These are phyloP conservation scores for Xenops minutus DNA, from an alignment of 2,797 vertebrate species.

Conservation along the genomic window DNA sequence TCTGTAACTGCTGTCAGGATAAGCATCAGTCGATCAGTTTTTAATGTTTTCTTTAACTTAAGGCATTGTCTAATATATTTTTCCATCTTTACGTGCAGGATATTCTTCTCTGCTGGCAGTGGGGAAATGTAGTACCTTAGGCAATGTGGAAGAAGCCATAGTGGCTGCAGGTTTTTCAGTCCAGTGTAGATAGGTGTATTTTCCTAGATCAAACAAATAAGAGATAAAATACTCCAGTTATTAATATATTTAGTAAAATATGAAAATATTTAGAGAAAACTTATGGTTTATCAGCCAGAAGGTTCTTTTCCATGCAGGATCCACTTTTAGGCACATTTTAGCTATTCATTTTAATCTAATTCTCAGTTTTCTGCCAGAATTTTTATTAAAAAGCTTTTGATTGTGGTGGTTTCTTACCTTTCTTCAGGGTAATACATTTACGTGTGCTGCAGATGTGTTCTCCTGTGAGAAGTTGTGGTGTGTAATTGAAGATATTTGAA, in stretches of 20 bases:
- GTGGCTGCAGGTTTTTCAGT: neutral
- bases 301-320: neutral
- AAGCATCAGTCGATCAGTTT: neutral
- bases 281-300: neutral
- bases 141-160: neutral
- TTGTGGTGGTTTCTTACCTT: neutral
- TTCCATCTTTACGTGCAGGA: neutral
- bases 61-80: neutral
- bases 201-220: neutral
- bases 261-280: neutral
- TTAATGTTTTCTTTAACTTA: neutral
- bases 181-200: neutral
- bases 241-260: neutral
- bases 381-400: neutral
- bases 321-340: neutral
- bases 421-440: neutral
- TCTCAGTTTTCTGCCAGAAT: neutral
- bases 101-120: neutral
- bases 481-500: neutral
- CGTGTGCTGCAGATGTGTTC: neutral
- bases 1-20: neutral
- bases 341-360: neutral
- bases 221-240: neutral
- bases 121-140: neutral
- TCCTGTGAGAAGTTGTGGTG: neutral